Conservation (phyloP, 2,113 vertebrate species). For the Dascyllus trimaculatus region DNA sequence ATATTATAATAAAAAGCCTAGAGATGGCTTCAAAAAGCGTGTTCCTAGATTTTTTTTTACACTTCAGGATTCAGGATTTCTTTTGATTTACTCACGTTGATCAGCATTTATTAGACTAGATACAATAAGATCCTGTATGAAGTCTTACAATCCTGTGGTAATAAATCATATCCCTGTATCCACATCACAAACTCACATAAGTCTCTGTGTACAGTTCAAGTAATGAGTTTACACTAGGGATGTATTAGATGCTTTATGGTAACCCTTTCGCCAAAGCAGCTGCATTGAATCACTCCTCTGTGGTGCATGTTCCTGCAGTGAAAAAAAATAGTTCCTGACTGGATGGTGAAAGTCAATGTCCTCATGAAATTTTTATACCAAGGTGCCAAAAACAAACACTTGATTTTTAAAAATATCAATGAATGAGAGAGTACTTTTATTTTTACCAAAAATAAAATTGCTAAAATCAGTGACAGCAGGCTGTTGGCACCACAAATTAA, state of each 20-base stretch:
- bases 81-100: too few species aligned
- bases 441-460: too few species aligned
- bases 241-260: constrained; percentile 15
- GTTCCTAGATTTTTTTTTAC: too few species aligned
- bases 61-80: too few species aligned
- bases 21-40: too few species aligned
- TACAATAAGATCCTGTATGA: neutral
- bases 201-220: neutral
- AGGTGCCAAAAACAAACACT: neutral
- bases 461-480: too few species aligned
- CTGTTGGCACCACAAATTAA: too few species aligned
- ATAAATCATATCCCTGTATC: neutral
- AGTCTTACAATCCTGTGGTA: neutral
- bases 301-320: neutral
- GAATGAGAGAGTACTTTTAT: too few species aligned
- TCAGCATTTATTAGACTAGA: neutral
- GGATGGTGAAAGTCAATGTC: neutral
- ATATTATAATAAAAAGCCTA: too few species aligned
- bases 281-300: neutral
- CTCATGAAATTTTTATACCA: neutral
- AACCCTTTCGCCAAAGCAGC: constrained; percentile 2
- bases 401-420: neutral
- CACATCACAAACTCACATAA: neutral
- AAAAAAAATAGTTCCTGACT: constrained; percentile 9
- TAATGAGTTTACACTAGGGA: neutral